phyloP scores from a whole-genome alignment of 2,888 invertebrate genomes.

The Microctonus aethiopoides region DNA sequence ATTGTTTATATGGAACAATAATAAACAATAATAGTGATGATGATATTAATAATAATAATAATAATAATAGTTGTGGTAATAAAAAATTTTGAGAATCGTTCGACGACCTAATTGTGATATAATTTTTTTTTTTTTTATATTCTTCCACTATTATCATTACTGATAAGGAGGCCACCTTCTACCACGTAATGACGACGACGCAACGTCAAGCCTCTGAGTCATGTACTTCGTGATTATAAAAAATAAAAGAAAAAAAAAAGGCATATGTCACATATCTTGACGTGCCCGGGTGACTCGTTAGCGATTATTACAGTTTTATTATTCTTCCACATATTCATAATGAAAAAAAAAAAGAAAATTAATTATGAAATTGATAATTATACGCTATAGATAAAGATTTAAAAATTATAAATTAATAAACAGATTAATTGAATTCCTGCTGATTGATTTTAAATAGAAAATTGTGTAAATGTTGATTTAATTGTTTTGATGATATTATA shows the following conservation, averaged over 20 bases:
- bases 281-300: neutral
- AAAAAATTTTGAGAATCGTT: neutral
- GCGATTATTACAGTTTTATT: neutral
- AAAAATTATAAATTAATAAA: too few relatives aligned
- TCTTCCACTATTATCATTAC: neutral
- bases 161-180: conserved; percentile 3
- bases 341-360: neutral
- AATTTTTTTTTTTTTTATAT: conserved; percentile 1
- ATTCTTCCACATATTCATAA: neutral
- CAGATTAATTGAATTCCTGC: too few relatives aligned
- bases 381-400: neutral
- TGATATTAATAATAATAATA: neutral
- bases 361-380: too few relatives aligned
- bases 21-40: neutral
- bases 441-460: too few relatives aligned
- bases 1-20: too few relatives aligned
- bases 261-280: neutral
- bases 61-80: neutral
- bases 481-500: neutral
- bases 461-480: too few relatives aligned
- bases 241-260: neutral
- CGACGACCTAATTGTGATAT: neutral
- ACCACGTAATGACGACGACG: neutral
- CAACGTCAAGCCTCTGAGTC: neutral
- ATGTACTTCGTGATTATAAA: neutral